Evolutionary conservation across 2,797 vertebrate species (phyloP).

Genomic region (Pempheris klunzingeri): DNA sequence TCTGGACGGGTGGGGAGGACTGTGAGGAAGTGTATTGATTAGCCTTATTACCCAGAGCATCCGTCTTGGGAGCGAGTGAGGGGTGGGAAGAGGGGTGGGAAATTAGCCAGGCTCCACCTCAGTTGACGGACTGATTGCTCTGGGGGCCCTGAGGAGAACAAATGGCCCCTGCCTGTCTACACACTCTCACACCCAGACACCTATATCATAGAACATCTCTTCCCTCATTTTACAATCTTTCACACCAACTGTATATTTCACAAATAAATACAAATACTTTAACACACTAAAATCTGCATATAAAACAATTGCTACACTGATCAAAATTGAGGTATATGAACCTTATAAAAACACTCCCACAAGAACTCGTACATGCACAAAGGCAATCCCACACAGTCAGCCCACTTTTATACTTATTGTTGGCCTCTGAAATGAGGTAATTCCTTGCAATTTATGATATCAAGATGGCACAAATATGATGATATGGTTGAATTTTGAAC

Average conservation of each 20-base stretch:
- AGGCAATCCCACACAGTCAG: not conserved
- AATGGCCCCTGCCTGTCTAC: constrained; percentile 74
- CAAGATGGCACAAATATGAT: not conserved
- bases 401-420: not conserved
- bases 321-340: not conserved
- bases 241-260: constrained; percentile 20
- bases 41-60: constrained; percentile 89
- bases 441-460: not conserved
- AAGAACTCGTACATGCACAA: not conserved
- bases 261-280: not conserved
- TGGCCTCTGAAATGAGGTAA: not conserved
- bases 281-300: not conserved
- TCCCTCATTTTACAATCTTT: constrained; percentile 27
- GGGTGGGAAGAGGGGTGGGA: constrained; percentile 69
- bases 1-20: constrained; percentile 51
- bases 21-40: constrained; percentile 88
- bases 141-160: constrained; percentile 81
- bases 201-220: constrained; percentile 38
- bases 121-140: constrained; percentile 86
- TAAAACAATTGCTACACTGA: not conserved
- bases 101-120: constrained; percentile 85
- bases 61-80: constrained; percentile 80
- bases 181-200: constrained; percentile 42
- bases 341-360: no score
- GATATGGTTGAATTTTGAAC: not conserved